Evolutionary conservation across 2,113 vertebrate species (phyloP), one percentile per base, ranked within the genome.

Genomic region (Corythornis vintsioides): DNA sequence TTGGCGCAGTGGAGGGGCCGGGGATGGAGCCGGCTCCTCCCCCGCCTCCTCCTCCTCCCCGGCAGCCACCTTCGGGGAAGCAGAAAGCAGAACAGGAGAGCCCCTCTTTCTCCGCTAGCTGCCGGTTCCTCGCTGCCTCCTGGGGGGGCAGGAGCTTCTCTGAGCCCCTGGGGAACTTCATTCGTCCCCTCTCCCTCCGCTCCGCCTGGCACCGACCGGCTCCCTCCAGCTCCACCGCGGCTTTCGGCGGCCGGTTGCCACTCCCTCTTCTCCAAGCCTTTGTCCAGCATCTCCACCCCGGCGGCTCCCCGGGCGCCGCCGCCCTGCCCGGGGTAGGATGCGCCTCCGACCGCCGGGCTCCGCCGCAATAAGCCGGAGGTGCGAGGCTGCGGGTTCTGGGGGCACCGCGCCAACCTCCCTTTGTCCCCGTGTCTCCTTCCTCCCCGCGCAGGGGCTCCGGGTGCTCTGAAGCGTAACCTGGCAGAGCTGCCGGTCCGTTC

Each of bases 1-100:
- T 95, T 97, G 98, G 97, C 81, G 97, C 98, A 98, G 96, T 97
- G 96, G 80, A 88, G 86, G 83, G 85, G 94, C 96, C 89, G 71
- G 81, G 56, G 78, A 64, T 52, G 76, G 67, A 67, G 55, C 33
- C 57, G 69, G 59, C 93, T 86, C 95, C 86, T 47, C 89, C 90
- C 59, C 77, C 87, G 42, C 45, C 88, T 53, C 52, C 80, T 56
- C 77, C 79, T 53, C 77, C 79, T 53, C 78, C 52, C 35, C 45
- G 38, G 78, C 92, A 53, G 71, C 86, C 94, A 38, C 80, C 91
- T 85, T 35, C 55, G 50, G 90, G 6, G 75, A 53, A 71, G 83
- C 59, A 4, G 79, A 48, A 31, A 3, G 70, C 28, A 6, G 75
- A 40, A 3, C 13, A 11, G 75, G 20, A 11, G 24, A 65, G 31